These are phyloP conservation scores for Diceros bicornis DNA, from an alignment of 2,797 vertebrate genomes.

Conservation along the genomic window DNA sequence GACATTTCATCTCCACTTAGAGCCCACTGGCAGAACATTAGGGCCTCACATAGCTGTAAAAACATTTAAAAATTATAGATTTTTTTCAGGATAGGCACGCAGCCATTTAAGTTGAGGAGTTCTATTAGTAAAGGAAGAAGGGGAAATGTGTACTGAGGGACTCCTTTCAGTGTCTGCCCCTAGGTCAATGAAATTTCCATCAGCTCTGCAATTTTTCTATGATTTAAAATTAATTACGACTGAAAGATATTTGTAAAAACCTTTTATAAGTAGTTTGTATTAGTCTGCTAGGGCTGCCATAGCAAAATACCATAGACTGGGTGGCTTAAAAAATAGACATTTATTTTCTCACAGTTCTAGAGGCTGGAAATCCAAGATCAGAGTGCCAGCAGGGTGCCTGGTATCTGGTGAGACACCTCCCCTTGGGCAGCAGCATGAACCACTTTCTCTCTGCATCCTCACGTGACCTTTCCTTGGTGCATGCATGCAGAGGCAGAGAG, in stretches of 20 bases:
- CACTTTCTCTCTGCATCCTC: not conserved
- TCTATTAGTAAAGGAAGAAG: not conserved
- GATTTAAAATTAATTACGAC: not conserved
- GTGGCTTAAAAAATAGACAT: not conserved
- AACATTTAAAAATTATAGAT: not conserved
- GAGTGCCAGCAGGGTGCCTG: not conserved
- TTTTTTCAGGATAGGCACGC: not conserved
- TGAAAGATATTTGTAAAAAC: not conserved
- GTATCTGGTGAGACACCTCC: not conserved
- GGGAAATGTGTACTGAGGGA: not conserved
- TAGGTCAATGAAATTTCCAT: not conserved
- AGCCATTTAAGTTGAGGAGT: not conserved
- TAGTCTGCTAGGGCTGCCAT: not conserved
- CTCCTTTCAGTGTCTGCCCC: not conserved
- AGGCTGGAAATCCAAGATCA: not conserved
- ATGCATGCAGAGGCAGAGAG: rapidly evolving
- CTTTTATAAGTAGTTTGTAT: not conserved
- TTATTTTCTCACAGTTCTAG: not conserved
- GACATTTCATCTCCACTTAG: not conserved
- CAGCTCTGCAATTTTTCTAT: not conserved
- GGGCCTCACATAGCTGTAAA: not conserved
- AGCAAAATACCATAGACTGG: not conserved
- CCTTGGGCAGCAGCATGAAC: not conserved
- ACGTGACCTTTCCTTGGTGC: not conserved
- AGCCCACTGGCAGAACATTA: rapidly evolving